Base-by-base conservation (phyloP, 2,888 invertebrate genomes). In the Agonopterix heracliana region DNA sequence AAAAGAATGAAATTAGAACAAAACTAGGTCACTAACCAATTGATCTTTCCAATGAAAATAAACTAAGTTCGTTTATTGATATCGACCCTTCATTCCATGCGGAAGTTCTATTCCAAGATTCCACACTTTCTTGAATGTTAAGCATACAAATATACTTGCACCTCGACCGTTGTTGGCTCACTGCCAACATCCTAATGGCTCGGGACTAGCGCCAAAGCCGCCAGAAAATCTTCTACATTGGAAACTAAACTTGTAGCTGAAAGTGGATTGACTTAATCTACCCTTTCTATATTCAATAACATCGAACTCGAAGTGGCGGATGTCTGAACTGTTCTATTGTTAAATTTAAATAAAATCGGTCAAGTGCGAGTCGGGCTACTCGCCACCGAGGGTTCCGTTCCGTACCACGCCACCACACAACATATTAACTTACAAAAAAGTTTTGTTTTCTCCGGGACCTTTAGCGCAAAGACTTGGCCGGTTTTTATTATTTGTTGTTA, bases 111-210 rank as follows among this genome's bases (percentile, higher is more conserved):
- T 85, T 87, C 78, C 72, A 68, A 79, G 83, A 81, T 71, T 75
- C 77, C 71, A 72, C 78, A 84, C 85, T 86, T 88, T 85, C 86
- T 83, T 80, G 85, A 85, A 82, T 84, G 80, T 81, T 78, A 69
- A 74, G 77, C 77, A 81, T 75, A 85, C 82, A 79, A 84, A 86
- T 82, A 85, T 77, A 82, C 74, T 77, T 75, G 77, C 82, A 83
- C 80, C 80, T 81, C 74, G 76, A 69, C 66, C 64, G 66, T 52
- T 63, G 55, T 65, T 87, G 87, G 87, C 81, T 41, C 50, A 38
- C 44, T 34, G 80, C 87, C 87, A 87, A 78, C 73, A 72, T 78
- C 85, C 82, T 87, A 86, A 86, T 87, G 82, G 82, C 64, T 64
- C 71, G 71, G 70, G 72, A 73, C 74, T 78, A 70, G 74, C 73